Percentiles rank a stretch among this genome's conserved stretches.
phyloP scores from a whole-genome alignment of 2,113 vertebrate species.

The Fregata magnificens region DNA sequence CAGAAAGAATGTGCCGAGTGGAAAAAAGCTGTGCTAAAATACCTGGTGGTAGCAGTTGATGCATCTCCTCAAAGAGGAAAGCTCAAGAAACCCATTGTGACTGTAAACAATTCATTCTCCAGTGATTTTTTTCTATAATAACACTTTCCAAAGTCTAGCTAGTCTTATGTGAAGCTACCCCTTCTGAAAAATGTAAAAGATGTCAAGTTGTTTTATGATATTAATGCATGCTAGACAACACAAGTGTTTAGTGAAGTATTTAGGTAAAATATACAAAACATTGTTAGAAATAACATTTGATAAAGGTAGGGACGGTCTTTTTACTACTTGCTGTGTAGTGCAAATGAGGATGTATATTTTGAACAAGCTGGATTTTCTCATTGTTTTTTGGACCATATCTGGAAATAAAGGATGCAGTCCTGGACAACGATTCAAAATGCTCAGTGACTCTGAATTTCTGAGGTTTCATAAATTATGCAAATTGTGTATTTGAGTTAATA shows the following conservation, averaged over 20 bases:
- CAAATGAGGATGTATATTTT: neutral
- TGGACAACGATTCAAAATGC: neutral
- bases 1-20: neutral
- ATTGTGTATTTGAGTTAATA: neutral
- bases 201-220: neutral
- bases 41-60: neutral
- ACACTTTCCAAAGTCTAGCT: neutral
- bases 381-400: neutral
- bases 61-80: neutral
- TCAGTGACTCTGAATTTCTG: neutral
- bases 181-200: neutral
- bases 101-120: slow-evolving; percentile 3
- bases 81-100: neutral
- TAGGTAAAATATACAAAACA: neutral
- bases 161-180: neutral
- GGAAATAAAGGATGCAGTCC: neutral
- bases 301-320: neutral
- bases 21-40: neutral
- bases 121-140: neutral
- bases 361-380: neutral
- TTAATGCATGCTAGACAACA: neutral
- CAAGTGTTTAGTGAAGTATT: neutral
- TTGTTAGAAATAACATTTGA: neutral
- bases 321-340: neutral
- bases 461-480: neutral